Evolutionary conservation across 2,797 vertebrate species (phyloP).

Genomic region (Platyrinchus mystaceus): DNA sequence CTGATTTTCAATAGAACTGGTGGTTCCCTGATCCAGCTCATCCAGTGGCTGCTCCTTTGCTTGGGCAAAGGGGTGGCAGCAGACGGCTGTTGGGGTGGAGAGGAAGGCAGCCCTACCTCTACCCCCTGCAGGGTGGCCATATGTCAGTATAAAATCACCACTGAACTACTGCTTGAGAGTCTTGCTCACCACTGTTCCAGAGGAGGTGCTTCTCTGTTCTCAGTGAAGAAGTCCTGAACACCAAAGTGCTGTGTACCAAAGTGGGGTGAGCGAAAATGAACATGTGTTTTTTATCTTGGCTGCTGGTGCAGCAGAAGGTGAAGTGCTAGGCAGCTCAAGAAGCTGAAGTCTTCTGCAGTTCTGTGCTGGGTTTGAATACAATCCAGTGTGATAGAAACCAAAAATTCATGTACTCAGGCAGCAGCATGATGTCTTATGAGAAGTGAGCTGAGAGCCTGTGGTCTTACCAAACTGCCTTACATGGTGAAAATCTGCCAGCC

Average conservation of each 20-base stretch:
- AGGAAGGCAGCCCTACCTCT: background rate
- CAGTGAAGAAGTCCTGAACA: background rate
- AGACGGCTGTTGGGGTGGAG: background rate
- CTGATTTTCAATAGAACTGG: background rate
- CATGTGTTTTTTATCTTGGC: accelerated
- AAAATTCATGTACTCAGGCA: background rate
- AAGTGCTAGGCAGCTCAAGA: background rate
- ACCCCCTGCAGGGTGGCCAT: background rate
- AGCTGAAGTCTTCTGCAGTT: background rate
- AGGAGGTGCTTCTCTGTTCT: background rate
- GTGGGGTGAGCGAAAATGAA: background rate
- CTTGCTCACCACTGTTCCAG: background rate
- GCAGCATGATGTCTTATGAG: accelerated
- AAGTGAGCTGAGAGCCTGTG: background rate
- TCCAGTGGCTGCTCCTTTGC: background rate
- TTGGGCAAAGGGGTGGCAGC: background rate
- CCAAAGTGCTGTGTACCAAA: background rate
- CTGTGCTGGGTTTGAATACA: background rate
- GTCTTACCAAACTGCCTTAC: background rate
- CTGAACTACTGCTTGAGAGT: background rate
- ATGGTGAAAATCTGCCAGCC: background rate
- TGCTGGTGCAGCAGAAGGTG: background rate
- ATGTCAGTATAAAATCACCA: background rate
- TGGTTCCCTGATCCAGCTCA: background rate
- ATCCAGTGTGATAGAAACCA: background rate